These are phyloP conservation scores for Muscina levida DNA, from an alignment of 2,888 invertebrate species.

Conservation along the genomic window DNA sequence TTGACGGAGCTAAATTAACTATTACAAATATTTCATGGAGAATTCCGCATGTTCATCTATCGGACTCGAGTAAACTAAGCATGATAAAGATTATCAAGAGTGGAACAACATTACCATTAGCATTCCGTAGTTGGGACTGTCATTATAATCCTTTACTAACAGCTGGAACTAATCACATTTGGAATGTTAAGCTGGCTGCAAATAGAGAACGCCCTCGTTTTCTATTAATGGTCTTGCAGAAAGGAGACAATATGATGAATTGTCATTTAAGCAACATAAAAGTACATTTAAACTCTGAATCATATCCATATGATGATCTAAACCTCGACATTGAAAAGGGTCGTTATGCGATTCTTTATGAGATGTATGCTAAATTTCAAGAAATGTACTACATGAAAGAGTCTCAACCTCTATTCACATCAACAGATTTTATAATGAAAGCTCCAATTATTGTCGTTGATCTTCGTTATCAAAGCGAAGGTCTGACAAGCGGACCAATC, in stretches of 20 bases:
- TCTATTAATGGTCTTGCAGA: not conserved
- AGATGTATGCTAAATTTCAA: no score
- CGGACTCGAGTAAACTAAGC: not conserved
- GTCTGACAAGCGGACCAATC: no score
- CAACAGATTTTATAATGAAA: no score
- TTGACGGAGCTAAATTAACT: not conserved
- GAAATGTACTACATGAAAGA: no score
- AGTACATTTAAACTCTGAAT: not conserved
- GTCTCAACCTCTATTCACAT: no score
- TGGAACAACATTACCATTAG: no score
- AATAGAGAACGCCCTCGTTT: not conserved
- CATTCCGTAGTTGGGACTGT: no score
- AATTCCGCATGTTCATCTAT: constrained; percentile 2
- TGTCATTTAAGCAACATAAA: not conserved
- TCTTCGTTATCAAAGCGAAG: no score
- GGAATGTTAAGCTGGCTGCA: not conserved
- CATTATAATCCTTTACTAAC: no score
- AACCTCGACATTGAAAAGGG: not conserved
- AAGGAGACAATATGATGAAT: not conserved
- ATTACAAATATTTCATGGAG: not conserved
- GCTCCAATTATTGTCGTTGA: no score
- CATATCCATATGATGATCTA: constrained; percentile 7
- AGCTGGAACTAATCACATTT: not conserved
- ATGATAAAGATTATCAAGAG: not conserved
- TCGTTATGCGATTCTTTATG: no score